Base-by-base conservation (phyloP, 2,888 invertebrate genomes). In the Calameuta idolon region DNA sequence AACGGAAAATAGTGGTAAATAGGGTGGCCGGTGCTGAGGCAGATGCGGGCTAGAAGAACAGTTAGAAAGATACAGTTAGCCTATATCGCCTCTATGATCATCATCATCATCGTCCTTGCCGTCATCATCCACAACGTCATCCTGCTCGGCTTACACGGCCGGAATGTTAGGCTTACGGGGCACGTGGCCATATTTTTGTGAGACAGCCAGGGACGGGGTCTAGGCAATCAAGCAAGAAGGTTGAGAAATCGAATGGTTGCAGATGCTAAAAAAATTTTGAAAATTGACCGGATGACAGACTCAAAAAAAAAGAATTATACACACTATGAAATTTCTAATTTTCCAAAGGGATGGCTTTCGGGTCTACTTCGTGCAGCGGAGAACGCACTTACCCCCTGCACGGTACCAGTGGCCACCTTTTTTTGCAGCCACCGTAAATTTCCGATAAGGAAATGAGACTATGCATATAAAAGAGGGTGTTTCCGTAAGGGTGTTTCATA, bases 401-500 rank as follows among this genome's bases (percentile, higher is more conserved):
- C 23, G 9, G 23, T 55, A 55, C 23, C 9, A 23, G 23, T 55
- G 55, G 55, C 23, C 23, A 55, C 23, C 55, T 55, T 55, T 55
- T 55, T 55, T 55, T 55, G 23, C 55, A 55, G 23, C n/a, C 31
- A 34, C 75, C 77, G 85, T 88, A 84, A 88, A 89, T 87, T 88
- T 89, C 87, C 88, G 86, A 88, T 88, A 89, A 90, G 90, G 91
- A 90, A 91, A 91, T 90, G 88, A 89, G 87, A 85, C 91, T 90
- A 91, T 91, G 91, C 90, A 91, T 91, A 90, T 89, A 88, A 90
- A 90, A 88, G 83, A 86, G 87, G 82, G 83, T 76, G 83, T 85
- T 87, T 85, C 82, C 85, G 85, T 78, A 82, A 78, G 84, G 81
- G 84, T 83, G 84, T 85, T 86, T 76, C 84, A 79, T 81, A 84